Evolutionary conservation across 1,140 invertebrate genomes (phyloP), one percentile per base, ranked within the genome.

Genomic region (Triops longicaudatus): DNA sequence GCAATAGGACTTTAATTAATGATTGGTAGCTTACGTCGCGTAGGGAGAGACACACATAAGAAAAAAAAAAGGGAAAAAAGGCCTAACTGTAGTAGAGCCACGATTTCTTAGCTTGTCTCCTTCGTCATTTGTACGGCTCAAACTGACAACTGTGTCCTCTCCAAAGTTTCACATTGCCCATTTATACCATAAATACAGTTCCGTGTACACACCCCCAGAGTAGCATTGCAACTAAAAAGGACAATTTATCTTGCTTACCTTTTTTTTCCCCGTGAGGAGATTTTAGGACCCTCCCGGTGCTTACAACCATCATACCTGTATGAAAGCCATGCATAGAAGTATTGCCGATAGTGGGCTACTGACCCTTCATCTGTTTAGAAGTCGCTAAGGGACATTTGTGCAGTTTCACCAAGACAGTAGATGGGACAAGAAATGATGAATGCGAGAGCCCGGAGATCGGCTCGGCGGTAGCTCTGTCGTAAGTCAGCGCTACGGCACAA

Each of bases 1-100:
- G 50, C 50, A 63, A 63, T 63, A 63, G 50, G 50, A 63, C 50
- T 63, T 63, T 63, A 63, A 63, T 63, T 63, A 63, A 63, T 63
- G 50, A 63, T 63, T 63, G 50, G 50, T 63, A 63, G 50, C 50
- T 63, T 63, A 63, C 17, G 50, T 63, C 50, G 50, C 50, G 1
- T n/a, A 63, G 44, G 44, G 22, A 63, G 2, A 63, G 44, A 63
- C 44, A 63, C 14, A 17, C 17, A 63, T n/a, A 63, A 14, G 14
- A 3, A 22, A 63, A 22, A 22, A 63, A 6, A 63, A 9, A 22
- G 2, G 22, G 17, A 63, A 63, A 63, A 22, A 63, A 63, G 11
- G 31, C 31, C 31, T 37, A 37, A 37, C 31, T 37, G 31, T 37
- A 63, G 2, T 63, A 63, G 10, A 63, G 50, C 50, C 10, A 63